Conservation (phyloP, 2,888 invertebrate genomes). For the Zhuqinia jingwanae region DNA sequence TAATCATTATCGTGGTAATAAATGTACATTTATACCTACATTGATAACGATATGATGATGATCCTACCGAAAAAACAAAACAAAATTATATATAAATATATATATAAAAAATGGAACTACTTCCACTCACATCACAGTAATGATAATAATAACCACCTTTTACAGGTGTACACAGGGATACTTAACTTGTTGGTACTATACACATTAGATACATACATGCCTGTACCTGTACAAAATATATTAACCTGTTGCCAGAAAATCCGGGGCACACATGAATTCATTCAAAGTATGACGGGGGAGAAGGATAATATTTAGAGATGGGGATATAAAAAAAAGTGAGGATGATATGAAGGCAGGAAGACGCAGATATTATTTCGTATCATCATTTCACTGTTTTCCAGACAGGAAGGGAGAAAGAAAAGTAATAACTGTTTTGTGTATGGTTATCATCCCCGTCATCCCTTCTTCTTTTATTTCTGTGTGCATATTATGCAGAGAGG, state of each 20-base stretch:
- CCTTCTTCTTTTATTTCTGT: neutral
- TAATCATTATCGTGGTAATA: slow-evolving; percentile 36
- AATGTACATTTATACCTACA: neutral
- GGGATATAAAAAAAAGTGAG: neutral
- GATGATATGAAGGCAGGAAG: slow-evolving; percentile 50
- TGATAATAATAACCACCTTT: slow-evolving; percentile 35
- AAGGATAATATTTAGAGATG: too few species aligned
- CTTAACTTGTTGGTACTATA: too few species aligned
- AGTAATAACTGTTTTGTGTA: slow-evolving; percentile 69
- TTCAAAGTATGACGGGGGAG: too few species aligned
- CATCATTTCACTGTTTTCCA: slow-evolving; percentile 6
- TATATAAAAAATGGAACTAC: too few species aligned
- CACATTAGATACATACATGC: neutral
- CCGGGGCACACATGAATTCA: neutral
- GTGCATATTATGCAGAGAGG: too few species aligned
- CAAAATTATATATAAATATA: too few species aligned
- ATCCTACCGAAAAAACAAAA: slow-evolving; percentile 14
- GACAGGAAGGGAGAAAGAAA: neutral
- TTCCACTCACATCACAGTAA: neutral
- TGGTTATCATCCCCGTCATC: slow-evolving; percentile 41
- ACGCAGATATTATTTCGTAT: slow-evolving; percentile 70
- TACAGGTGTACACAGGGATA: slow-evolving; percentile 36
- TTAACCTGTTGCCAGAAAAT: slow-evolving; percentile 64
- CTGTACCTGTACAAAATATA: neutral
- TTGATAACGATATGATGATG: slow-evolving; percentile 11